phyloP scores from a whole-genome alignment of 2,113 vertebrate species.

The Neolamprologus modestus region DNA sequence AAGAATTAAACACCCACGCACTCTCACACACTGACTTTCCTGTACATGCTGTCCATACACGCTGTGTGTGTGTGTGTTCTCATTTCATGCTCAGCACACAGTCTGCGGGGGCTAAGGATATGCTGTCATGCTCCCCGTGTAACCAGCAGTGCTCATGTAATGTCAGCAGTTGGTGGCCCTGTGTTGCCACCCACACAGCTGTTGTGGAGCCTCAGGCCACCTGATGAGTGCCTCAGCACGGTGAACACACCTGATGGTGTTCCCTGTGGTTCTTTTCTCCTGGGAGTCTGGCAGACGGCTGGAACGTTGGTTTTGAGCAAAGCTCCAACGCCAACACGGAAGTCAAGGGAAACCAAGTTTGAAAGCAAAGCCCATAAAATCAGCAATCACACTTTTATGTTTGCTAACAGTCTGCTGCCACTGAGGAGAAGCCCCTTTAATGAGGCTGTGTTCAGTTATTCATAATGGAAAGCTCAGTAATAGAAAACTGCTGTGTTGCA shows the following conservation, averaged over 20 bases:
- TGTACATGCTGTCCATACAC: neutral
- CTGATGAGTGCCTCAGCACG: conserved; percentile 7
- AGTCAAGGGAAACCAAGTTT: conserved; percentile 42
- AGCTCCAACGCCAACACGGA: conserved; percentile 47
- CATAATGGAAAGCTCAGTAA: conserved; percentile 42
- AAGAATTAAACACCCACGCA: neutral
- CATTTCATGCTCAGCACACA: neutral
- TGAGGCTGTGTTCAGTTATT: conserved; percentile 46
- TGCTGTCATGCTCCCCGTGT: neutral
- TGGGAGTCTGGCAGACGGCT: conserved; percentile 16
- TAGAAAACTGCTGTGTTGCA: conserved; percentile 55
- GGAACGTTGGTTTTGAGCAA: conserved; percentile 15
- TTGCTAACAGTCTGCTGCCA: conserved; percentile 40
- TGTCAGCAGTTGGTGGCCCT: conserved; percentile 12
- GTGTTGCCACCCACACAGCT: conserved; percentile 47
- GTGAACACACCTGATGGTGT: conserved; percentile 44
- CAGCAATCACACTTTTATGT: conserved; percentile 50
- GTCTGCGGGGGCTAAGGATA: neutral
- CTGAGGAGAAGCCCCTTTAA: conserved; percentile 46
- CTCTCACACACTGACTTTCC: neutral
- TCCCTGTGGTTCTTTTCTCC: neutral
- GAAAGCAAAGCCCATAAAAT: conserved; percentile 50
- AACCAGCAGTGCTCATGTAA: neutral
- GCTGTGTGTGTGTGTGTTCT: neutral
- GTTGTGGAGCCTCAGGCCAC: neutral